Evolutionary conservation across 2,113 vertebrate species (phyloP).

Genomic region (Chlorodrepanis virens): DNA sequence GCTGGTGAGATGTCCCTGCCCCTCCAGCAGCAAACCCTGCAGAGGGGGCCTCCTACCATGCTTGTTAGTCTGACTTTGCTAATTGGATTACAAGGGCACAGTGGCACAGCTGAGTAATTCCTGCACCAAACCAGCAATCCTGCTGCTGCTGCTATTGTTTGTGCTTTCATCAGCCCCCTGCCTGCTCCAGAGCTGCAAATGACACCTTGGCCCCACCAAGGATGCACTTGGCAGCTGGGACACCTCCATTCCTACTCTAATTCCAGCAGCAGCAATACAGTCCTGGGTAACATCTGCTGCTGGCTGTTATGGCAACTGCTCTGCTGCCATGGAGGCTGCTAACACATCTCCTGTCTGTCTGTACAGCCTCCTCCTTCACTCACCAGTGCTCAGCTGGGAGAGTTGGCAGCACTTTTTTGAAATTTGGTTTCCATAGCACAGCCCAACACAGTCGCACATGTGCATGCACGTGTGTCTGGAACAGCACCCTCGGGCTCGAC

Average conservation of each 20-base stretch:
- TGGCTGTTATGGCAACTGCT: constrained; percentile 44
- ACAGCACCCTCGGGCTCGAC: neutral
- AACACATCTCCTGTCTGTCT: constrained; percentile 7
- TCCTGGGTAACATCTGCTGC: neutral
- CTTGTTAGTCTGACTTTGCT: neutral
- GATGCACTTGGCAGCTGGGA: neutral
- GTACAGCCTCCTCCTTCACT: neutral
- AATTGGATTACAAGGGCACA: neutral
- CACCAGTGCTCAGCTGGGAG: neutral
- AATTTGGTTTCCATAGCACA: neutral
- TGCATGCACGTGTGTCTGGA: fast-evolving
- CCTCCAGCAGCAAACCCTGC: neutral
- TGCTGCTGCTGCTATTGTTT: neutral
- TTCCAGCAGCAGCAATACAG: neutral
- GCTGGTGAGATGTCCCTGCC: fast-evolving
- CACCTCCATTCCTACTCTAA: neutral
- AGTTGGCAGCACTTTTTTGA: neutral
- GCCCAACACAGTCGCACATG: neutral
- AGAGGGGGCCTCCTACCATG: fast-evolving
- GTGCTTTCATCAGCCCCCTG: neutral
- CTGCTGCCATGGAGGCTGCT: constrained; percentile 16
- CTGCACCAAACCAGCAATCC: neutral
- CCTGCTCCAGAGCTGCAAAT: neutral
- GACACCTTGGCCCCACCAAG: neutral
- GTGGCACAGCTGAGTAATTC: neutral